phyloP scores from a whole-genome alignment of 1,140 invertebrate genomes.

The Caligus rogercresseyi region DNA sequence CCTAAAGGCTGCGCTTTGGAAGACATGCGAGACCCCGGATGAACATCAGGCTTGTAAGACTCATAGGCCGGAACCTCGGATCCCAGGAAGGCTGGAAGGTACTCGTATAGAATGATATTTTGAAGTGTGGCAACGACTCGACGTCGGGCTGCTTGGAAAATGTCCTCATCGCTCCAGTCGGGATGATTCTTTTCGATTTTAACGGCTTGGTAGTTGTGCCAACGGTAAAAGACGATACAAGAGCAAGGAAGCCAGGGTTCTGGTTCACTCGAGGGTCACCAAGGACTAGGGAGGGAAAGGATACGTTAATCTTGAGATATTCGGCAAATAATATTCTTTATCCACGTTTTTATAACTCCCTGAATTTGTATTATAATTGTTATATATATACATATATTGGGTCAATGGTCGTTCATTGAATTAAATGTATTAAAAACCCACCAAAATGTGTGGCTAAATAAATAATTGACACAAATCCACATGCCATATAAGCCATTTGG shows the following conservation, averaged over 20 bases:
- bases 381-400: too few relatives aligned
- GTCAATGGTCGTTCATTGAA: too few relatives aligned
- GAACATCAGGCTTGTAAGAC: conserved; percentile 75
- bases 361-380: too few relatives aligned
- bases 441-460: too few relatives aligned
- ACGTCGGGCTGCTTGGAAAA: conserved; percentile 73
- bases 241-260: conserved; percentile 80
- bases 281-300: conserved; percentile 46
- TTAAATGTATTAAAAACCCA: too few relatives aligned
- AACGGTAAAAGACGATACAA: conserved; percentile 86
- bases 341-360: too few relatives aligned
- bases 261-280: conserved; percentile 93
- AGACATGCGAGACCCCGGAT: conserved; percentile 90
- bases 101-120: conserved; percentile 94
- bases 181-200: conserved; percentile 36
- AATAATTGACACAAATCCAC: too few relatives aligned
- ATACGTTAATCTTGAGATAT: too few relatives aligned
- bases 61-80: conserved; percentile 42
- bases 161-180: conserved; percentile 76
- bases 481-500: too few relatives aligned
- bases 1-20: conserved; percentile 84
- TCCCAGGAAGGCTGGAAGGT: conserved; percentile 70
- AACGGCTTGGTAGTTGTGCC: conserved; percentile 52
- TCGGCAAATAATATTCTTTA: too few relatives aligned
- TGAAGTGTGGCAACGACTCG: conserved; percentile 82